Percentiles rank a stretch among this genome's conserved stretches.
Conservation (phyloP, 2,113 vertebrate species). For the Nansenia antarctica region DNA sequence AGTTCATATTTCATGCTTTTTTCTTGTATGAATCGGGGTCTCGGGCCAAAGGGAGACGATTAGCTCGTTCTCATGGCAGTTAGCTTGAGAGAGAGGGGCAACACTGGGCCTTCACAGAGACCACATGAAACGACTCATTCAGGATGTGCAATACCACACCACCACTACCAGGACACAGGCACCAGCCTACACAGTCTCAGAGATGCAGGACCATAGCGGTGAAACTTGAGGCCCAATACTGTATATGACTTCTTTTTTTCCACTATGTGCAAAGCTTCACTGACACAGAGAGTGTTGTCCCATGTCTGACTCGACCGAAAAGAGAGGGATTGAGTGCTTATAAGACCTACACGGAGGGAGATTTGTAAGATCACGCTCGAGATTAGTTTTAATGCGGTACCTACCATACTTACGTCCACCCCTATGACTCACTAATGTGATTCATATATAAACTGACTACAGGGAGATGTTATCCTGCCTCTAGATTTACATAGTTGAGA, state of each 20-base stretch:
- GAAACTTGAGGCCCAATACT: background rate
- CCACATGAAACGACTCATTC: slow-evolving; percentile 21
- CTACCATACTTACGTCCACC: background rate
- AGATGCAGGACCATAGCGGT: background rate
- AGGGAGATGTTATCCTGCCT: background rate
- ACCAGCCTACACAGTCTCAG: background rate
- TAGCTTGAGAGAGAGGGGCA: slow-evolving; percentile 11
- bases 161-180: background rate
- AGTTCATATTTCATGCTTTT: slow-evolving; percentile 36
- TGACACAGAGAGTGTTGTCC: background rate
- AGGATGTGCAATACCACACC: slow-evolving; percentile 13
- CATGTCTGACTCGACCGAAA: background rate
- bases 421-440: background rate
- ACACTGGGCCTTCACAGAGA: background rate
- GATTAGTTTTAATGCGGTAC: background rate
- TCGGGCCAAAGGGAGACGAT: slow-evolving; percentile 22
- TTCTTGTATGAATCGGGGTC: slow-evolving; percentile 24
- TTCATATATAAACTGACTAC: background rate
- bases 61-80: slow-evolving; percentile 30
- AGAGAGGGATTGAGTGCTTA: background rate
- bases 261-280: no score
- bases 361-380: no score
- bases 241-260: background rate
- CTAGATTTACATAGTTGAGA: background rate
- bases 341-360: no score